Base-by-base conservation (phyloP, 2,888 invertebrate species). In the Idaea straminata region DNA sequence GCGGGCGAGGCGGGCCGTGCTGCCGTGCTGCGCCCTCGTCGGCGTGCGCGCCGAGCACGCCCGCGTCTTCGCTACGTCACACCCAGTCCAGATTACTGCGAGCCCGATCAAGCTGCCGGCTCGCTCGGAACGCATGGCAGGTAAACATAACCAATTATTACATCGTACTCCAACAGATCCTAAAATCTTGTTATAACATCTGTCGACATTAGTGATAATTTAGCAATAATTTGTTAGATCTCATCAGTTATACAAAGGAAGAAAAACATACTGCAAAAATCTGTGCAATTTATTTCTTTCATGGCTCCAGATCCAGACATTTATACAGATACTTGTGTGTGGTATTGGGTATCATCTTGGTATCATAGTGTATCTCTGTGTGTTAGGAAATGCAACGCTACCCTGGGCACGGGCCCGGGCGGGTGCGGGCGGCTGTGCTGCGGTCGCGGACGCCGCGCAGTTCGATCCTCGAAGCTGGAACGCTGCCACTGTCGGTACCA, bases 61-160 rank as follows among this genome's bases (percentile, higher is more conserved):
- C 94, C 95, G 61, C 94, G 96, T 64, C 93, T 97, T 68, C 92
- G 97, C 36, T 97, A 95, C 88, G 94, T 96, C 73, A 95, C 95
- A 69, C 96, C 96, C 80, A 96, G 96, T 66, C 97, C 97, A 0
- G 97, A 97, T 88, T 97, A 97, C 86, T 97, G 97, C 87, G 94
- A 95, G 67, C 94, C 94, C 35, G 96, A 97, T 79, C 92, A 94
- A 15, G 94, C 94, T 61, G 93, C 95, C 5, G 97, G 97, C 15
- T 96, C 96, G 63, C 90, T 95, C 13, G 97, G 97, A 38, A 97
- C 97, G 0, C 92, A 94, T 62, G 96, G 96, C 83, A 95, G 97
- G 97, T 96, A 82, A 61, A 65, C 7, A 25, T n/a, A n/a, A 6
- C 10, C 0, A 36, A 7, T 4, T 36, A 36, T 36, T 5, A 36